These are phyloP conservation scores for Pseudanteris insignis DNA, from an alignment of 2,888 invertebrate genomes.

Conservation along the genomic window DNA sequence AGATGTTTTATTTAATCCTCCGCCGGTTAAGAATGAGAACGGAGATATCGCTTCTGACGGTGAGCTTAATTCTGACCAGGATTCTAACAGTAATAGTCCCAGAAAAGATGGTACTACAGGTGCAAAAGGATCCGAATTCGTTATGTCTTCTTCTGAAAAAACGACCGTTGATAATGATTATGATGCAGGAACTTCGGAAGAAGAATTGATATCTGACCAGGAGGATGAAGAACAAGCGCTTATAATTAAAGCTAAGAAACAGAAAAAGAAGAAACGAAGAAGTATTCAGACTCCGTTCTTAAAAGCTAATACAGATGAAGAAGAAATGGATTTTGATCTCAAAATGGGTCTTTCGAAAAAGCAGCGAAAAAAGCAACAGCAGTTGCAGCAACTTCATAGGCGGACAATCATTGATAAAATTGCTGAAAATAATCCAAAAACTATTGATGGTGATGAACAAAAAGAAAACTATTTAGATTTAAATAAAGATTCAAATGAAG, in stretches of 20 bases:
- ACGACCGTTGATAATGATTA: slow-evolving; percentile 49
- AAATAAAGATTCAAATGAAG: slow-evolving; percentile 43
- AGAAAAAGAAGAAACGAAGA: slow-evolving; percentile 56
- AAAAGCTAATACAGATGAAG: slow-evolving; percentile 55
- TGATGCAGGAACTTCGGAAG: slow-evolving; percentile 54
- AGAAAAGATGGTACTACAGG: slow-evolving; percentile 26
- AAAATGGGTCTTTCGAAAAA: slow-evolving; percentile 65
- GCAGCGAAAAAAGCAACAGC: slow-evolving; percentile 63
- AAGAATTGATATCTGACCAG: slow-evolving; percentile 60
- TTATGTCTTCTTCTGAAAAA: slow-evolving; percentile 36
- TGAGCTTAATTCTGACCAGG: slow-evolving; percentile 54
- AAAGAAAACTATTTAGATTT: slow-evolving; percentile 34
- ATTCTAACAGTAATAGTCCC: slow-evolving; percentile 33
- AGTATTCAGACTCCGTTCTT: slow-evolving; percentile 48
- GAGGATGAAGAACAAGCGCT: slow-evolving; percentile 49
- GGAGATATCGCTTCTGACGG: slow-evolving; percentile 51
- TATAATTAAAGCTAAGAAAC: slow-evolving; percentile 48
- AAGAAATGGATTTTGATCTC: slow-evolving; percentile 54
- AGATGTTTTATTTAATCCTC: too few relatives aligned
- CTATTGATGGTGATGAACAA: slow-evolving; percentile 39
- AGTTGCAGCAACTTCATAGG: slow-evolving; percentile 42
- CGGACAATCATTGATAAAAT: slow-evolving; percentile 48
- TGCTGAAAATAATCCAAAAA: slow-evolving; percentile 26
- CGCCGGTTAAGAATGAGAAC: slow-evolving; percentile 21
- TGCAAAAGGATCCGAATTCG: slow-evolving; percentile 33